Base-by-base conservation (phyloP, 2,113 vertebrate species). In the Oenanthe oenanthe region DNA sequence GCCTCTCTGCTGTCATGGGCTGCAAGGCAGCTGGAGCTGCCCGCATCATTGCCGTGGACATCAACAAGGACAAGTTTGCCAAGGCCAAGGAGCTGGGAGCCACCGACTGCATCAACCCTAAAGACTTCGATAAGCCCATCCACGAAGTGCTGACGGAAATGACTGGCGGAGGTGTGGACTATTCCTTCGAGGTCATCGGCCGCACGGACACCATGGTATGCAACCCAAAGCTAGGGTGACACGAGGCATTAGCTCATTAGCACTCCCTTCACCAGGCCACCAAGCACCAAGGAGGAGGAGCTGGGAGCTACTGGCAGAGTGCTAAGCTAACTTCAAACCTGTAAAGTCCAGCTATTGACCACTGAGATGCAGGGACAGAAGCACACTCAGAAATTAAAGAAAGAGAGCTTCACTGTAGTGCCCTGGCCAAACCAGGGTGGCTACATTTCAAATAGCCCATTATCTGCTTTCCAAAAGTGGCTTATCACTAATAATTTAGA, bases 11-110 rank as follows among this genome's bases (percentile, higher is more conserved):
- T 16, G 8, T 99, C 54, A 99, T 99, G 42, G 99, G 99, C 74
- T 99, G 99, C 95, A 98, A 99, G 94, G 96, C 9, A 0, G 98
- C 98, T 0, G 99, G 99, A 53, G 99, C 99, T 57, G 98, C 98
- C 80, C 98, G 98, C 86, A 99, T 99, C 97, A 99, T 99, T 51
- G 98, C 63, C 0, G 17, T 99, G 9, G 99, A 99, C 53, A 96
- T 98, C 96, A 99, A 99, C 3, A 95, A 28, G 0, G 74, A 95
- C 32, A 99, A 98, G 94, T 98, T 98, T 93, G 63, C 97, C 58
- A 98, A 97, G 67, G 98, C 98, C 88, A 96, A 48, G 47, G 84
- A 92, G 71, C 93, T 99, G n/a, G 98, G 98, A 87, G 98, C 98
- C 61, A 99, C 98, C 0, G 98, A 99, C 13, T 99, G 98, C 17